phyloP scores from a whole-genome alignment of 2,113 vertebrate species.

The Centropristis striata region DNA sequence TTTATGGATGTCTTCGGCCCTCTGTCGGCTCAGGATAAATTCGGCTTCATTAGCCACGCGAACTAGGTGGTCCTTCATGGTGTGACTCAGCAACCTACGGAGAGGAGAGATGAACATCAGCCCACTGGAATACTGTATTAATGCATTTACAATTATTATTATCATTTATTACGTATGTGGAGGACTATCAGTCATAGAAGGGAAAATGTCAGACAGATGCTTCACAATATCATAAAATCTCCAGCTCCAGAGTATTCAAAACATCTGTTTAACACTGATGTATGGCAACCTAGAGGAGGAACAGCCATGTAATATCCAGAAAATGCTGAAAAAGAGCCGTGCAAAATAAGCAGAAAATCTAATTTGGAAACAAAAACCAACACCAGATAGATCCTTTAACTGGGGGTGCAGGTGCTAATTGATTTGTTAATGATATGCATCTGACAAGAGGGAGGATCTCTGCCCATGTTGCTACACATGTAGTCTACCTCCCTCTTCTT shows the following conservation, averaged over 20 bases:
- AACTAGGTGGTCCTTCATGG: conserved; percentile 99
- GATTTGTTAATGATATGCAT: conserved; percentile 88
- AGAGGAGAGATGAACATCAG: conserved; percentile 38
- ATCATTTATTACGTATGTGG: background rate
- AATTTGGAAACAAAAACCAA: conserved; percentile 68
- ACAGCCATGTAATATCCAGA: conserved; percentile 70
- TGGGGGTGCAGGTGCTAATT: conserved; percentile 78
- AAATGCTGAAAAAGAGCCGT: conserved; percentile 65
- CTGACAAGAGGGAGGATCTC: conserved; percentile 81
- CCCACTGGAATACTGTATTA: background rate
- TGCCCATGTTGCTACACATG: conserved; percentile 78
- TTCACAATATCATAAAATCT: conserved; percentile 5
- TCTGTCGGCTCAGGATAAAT: conserved; percentile 97
- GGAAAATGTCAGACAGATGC: conserved; percentile 4
- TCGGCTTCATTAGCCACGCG: conserved; percentile 98
- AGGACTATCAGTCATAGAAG: background rate
- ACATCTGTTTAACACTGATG: conserved; percentile 47
- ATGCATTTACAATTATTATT: conserved; percentile 1
- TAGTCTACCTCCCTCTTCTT: conserved; percentile 81
- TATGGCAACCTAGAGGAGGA: conserved; percentile 34
- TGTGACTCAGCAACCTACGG: conserved; percentile 95
- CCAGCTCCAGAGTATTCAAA: conserved; percentile 31
- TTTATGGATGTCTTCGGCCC: conserved; percentile 97
- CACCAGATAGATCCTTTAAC: conserved; percentile 61
- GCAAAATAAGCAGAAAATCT: conserved; percentile 81